Conservation (phyloP, 2,113 vertebrate species). For the Microcebus ravelobensis region DNA sequence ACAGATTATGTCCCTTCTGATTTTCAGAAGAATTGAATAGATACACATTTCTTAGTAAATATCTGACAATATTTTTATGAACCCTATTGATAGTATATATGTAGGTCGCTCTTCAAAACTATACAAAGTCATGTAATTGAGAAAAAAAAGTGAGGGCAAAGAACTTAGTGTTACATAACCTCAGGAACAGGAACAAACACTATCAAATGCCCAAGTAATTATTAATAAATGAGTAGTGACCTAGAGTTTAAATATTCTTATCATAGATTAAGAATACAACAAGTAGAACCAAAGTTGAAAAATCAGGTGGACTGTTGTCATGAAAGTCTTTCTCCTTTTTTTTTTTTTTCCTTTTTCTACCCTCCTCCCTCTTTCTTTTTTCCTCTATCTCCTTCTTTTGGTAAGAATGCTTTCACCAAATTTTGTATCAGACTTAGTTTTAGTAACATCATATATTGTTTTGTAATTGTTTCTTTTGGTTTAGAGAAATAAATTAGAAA, state of each 20-base stretch:
- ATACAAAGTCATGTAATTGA: neutral
- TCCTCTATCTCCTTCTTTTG: neutral
- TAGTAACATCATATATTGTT: neutral
- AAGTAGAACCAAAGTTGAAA: neutral
- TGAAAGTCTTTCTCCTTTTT: neutral
- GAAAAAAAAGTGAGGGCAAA: neutral
- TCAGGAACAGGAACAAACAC: neutral
- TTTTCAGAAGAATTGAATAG: neutral
- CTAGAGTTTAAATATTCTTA: neutral
- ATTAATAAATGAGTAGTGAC: neutral
- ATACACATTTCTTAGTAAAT: neutral
- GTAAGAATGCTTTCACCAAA: neutral
- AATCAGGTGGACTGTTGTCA: fast-evolving
- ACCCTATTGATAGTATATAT: neutral
- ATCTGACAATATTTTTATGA: neutral
- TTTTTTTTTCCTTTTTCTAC: neutral
- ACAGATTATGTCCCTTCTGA: neutral
- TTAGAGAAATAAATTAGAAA: neutral
- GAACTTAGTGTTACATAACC: neutral
- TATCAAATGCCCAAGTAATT: neutral
- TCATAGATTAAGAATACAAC: neutral
- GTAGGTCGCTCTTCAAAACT: neutral
- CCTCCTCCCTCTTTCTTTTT: neutral
- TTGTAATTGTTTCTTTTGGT: neutral
- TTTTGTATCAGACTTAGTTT: neutral